Evolutionary conservation across 2,797 vertebrate genomes (phyloP), one percentile per base, ranked within the genome.

Genomic region (Gymnoscopelus braueri): DNA sequence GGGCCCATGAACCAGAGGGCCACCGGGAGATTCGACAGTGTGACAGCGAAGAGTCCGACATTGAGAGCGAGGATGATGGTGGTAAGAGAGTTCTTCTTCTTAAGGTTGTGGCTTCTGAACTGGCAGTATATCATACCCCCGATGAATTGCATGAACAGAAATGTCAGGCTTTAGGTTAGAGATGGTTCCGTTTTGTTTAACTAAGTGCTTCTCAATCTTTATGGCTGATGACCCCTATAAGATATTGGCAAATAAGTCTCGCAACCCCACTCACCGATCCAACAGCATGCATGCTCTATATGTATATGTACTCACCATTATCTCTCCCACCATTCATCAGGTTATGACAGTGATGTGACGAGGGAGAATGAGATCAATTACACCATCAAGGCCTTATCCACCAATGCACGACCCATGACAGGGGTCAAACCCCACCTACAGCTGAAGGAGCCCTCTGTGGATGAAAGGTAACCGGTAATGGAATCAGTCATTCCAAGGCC

Each of bases 371-470:
- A 99, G 92, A 96, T 96, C 88, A 96, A 87, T 91, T 99, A 99
- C 86, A 96, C 96, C 95, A 95, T 99, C 88, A 98, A 97, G 95
- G 96, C 97, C 96, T 98, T 98, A 96, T 96, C 97, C 83, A 96
- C 95, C 84, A 99, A 95, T 89, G 94, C 98, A 88, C 94, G 96
- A 87, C 95, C 95, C 59, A 99, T 98, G 97, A 94, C 94, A 54
- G 98, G 98, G 74, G 93, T 97, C 87, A 99, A 99, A 79, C 98
- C 98, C 78, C 98, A 98, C 90, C 84, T 98, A 78, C 98, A 99
- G 83, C 95, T 96, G 81, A 99, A 98, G 81, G 98, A 99, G 81
- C 96, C 95, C 24, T 95, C 97, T 55, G 79, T 96, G 82, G 97
- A 99, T 77, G 98, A 99, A 92, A 98, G 97, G 98, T 99, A 96